Conservation (phyloP, 2,797 vertebrate genomes). For the Hypotaenidia okinawae region DNA sequence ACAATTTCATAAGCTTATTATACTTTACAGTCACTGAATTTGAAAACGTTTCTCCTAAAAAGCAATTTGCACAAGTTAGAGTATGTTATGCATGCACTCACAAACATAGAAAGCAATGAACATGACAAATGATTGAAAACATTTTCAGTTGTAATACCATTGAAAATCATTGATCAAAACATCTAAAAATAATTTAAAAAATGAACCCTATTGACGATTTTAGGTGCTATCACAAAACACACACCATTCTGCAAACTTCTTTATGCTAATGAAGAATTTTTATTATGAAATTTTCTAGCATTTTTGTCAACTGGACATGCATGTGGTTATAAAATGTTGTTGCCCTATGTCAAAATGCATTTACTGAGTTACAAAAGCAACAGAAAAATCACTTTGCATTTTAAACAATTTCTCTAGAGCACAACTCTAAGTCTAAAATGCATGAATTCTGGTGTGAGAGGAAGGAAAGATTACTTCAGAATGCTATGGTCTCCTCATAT, state of each 20-base stretch:
- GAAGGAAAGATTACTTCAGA: neutral
- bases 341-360: fast-evolving
- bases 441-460: neutral
- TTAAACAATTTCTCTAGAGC: neutral
- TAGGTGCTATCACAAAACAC: neutral
- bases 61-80: neutral
- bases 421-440: neutral
- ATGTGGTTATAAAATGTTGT: neutral
- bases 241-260: neutral
- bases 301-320: neutral
- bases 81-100: fast-evolving
- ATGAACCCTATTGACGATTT: neutral
- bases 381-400: neutral
- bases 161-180: neutral
- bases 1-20: neutral
- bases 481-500: neutral
- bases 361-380: neutral
- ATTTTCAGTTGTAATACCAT: neutral
- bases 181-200: neutral
- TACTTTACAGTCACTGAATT: neutral
- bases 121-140: neutral
- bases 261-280: neutral
- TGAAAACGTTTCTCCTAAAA: neutral
- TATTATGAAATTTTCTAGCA: neutral
- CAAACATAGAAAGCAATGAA: neutral